phyloP scores from a whole-genome alignment of 2,888 invertebrate genomes.

The Globia sparganii region DNA sequence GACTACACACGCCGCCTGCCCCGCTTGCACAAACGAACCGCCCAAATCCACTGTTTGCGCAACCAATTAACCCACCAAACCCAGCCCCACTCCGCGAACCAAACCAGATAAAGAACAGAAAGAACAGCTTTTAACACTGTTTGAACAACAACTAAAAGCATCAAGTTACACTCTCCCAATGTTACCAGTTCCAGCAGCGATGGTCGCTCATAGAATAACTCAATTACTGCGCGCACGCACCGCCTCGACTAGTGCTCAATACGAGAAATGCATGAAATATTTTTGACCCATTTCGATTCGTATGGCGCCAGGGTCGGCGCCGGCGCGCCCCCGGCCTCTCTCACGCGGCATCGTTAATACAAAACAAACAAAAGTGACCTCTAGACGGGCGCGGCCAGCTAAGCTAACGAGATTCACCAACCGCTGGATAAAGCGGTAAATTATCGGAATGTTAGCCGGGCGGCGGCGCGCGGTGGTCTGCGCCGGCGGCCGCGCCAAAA shows the following conservation, averaged over 20 bases:
- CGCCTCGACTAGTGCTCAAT: slow-evolving; percentile 79
- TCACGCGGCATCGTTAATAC: slow-evolving; percentile 88
- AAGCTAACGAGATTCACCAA: slow-evolving; percentile 89
- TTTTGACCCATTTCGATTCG: slow-evolving; percentile 85
- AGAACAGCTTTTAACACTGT: slow-evolving; percentile 77
- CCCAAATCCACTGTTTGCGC: slow-evolving; percentile 86
- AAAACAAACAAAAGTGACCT: slow-evolving; percentile 90
- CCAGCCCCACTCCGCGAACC: slow-evolving; percentile 74
- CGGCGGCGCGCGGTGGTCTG: slow-evolving; percentile 84
- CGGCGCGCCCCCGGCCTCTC: slow-evolving; percentile 88
- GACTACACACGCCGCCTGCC: slow-evolving; percentile 72
- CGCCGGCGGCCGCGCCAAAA: slow-evolving; percentile 80
- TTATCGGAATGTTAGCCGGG: slow-evolving; percentile 86
- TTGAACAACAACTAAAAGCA: slow-evolving; percentile 83
- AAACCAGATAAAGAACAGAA: slow-evolving; percentile 75
- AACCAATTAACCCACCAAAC: slow-evolving; percentile 77
- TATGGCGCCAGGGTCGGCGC: slow-evolving; percentile 87
- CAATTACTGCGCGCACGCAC: slow-evolving; percentile 81
- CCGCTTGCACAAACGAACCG: slow-evolving; percentile 86
- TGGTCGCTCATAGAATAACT: slow-evolving; percentile 79
- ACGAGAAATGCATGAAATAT: slow-evolving; percentile 88
- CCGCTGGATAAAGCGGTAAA: slow-evolving; percentile 89
- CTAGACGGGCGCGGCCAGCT: slow-evolving; percentile 84
- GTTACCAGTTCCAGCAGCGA: slow-evolving; percentile 67
- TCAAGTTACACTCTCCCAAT: slow-evolving; percentile 76